phyloP scores from a whole-genome alignment of 2,797 vertebrate species.

The Saxicola maurus region DNA sequence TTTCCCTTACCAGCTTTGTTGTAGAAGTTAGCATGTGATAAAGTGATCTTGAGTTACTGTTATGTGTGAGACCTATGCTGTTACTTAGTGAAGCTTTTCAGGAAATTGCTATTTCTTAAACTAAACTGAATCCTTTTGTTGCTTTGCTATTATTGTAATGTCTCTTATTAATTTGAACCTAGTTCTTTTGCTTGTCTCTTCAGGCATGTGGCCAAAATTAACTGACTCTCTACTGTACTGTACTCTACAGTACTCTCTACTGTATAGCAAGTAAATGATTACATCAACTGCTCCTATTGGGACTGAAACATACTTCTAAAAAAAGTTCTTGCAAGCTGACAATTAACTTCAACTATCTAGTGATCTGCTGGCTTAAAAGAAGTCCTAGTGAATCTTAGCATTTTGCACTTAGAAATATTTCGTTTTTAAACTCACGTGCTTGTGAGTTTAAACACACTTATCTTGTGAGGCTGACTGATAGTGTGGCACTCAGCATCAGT shows the following conservation, averaged over 20 bases:
- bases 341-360: background rate
- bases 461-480: background rate
- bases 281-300: background rate
- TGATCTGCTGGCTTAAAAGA: background rate
- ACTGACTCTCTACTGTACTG: too few species aligned
- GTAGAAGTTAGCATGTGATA: background rate
- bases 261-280: background rate
- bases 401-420: background rate
- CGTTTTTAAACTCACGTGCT: background rate
- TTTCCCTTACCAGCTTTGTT: background rate
- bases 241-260: background rate
- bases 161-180: background rate
- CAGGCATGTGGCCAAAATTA: background rate
- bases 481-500: fast-evolving
- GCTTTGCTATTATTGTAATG: background rate
- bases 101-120: background rate
- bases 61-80: background rate
- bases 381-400: fast-evolving
- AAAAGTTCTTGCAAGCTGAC: background rate
- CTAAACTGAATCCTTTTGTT: background rate
- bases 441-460: too few species aligned
- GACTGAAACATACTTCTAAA: background rate
- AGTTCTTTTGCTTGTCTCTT: background rate
- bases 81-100: background rate
- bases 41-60: background rate